Evolutionary conservation across 2,888 invertebrate species (phyloP).

Genomic region (Tenthredo mesomela): DNA sequence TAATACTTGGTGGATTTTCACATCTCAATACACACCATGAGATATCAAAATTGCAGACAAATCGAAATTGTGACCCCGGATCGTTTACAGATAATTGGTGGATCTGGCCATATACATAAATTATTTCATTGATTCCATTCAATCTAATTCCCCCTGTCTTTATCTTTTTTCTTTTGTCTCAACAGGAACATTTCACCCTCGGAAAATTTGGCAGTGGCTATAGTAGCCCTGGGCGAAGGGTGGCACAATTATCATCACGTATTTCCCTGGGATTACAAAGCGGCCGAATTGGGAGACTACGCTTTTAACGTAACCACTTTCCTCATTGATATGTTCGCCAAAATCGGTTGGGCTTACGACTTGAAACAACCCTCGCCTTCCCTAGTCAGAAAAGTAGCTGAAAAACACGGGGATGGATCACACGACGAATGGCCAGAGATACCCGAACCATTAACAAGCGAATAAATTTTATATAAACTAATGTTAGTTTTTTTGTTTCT

Average conservation of each 20-base stretch:
- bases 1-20: too few species aligned
- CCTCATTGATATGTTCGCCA: conserved; percentile 85
- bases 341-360: conserved; percentile 89
- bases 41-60: too few species aligned
- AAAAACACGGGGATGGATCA: conserved; percentile 80
- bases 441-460: conserved; percentile 39
- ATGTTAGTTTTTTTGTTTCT: not conserved
- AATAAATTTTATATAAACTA: not conserved
- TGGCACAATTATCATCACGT: conserved; percentile 82
- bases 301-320: conserved; percentile 86
- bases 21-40: too few species aligned
- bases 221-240: conserved; percentile 76
- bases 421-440: conserved; percentile 58
- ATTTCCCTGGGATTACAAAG: conserved; percentile 78
- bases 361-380: conserved; percentile 83
- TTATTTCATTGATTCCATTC: not conserved
- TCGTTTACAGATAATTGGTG: too few species aligned
- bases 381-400: conserved; percentile 79
- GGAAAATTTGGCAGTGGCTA: conserved; percentile 66
- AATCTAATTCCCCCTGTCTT: not conserved
- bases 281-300: conserved; percentile 74
- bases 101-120: too few species aligned
- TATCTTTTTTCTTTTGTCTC: not conserved
- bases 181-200: conserved; percentile 62
- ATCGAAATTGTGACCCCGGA: too few species aligned